Base-by-base conservation (phyloP, 1,140 invertebrate genomes). In the Acromyrmex heyeri region DNA sequence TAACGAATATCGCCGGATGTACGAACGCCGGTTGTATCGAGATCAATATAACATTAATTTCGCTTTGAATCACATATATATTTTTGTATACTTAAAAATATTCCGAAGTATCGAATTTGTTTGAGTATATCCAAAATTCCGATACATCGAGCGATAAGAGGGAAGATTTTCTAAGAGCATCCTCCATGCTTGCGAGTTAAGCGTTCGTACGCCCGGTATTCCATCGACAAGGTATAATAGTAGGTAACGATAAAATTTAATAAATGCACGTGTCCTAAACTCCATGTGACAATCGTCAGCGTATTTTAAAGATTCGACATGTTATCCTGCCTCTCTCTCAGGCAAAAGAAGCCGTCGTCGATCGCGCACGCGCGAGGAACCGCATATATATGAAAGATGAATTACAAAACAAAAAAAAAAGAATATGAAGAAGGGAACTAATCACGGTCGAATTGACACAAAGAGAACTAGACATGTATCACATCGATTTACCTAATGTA, bases 211-310 rank as follows among this genome's bases (percentile, higher is more conserved):
- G 79, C 73, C 50, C 87, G 73, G 67, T 59, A 53, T 50, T 55
- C 64, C 70, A 21, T 38, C 34, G 64, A 78, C 76, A 76, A 87
- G 86, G 59, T 88, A 67, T 67, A 86, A 89, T 87, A 90, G 55
- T 90, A 88, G 86, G 89, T 91, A 91, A 91, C 90, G 90, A 93
- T 90, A 91, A 91, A 92, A 79, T 93, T 93, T 93, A 92, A 93
- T 95, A 95, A 95, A 95, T 95, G 94, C 95, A 95, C 90, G 85
- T 93, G 92, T 93, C 91, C 92, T 93, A 92, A 93, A 93, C 93
- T 94, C 90, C 89, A 86, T 92, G 91, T 88, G 94, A 95, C 93
- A 95, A 95, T 95, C 91, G 93, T 94, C 91, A 94, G 94, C 94
- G 94, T 95, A 95, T 95, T 95, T 94, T 92, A 92, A 78, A 95